These are phyloP conservation scores for Sterna hirundo DNA, from an alignment of 2,113 vertebrate species.

Conservation along the genomic window DNA sequence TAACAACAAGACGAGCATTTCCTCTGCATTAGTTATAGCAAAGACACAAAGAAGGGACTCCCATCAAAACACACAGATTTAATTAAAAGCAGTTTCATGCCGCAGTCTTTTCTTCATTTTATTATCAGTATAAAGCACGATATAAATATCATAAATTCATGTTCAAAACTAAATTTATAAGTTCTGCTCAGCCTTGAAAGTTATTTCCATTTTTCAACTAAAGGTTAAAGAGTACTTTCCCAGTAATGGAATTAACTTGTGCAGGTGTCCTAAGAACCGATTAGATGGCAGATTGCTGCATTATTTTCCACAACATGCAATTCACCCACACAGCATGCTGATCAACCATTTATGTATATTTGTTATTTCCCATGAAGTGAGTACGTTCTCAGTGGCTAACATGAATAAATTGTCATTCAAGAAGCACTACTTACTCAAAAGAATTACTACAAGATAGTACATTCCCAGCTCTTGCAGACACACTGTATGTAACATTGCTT, in stretches of 20 bases:
- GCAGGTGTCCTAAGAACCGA: background rate
- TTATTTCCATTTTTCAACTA: background rate
- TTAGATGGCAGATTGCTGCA: background rate
- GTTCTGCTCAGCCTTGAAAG: background rate
- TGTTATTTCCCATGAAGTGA: background rate
- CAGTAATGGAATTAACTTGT: background rate
- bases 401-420: background rate
- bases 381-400: background rate
- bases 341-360: background rate
- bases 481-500: background rate
- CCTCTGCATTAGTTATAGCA: background rate
- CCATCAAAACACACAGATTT: background rate
- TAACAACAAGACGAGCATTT: background rate
- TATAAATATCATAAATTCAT: background rate
- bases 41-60: background rate
- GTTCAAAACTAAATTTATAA: background rate
- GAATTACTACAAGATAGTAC: background rate
- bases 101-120: background rate
- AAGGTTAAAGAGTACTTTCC: background rate
- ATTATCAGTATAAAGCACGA: background rate
- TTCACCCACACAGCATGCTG: background rate
- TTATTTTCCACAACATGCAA: background rate
- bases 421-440: background rate
- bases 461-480: background rate
- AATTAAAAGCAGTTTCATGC: background rate